Evolutionary conservation across 2,888 invertebrate genomes (phyloP).

Genomic region (Drosophila kuntzei): DNA sequence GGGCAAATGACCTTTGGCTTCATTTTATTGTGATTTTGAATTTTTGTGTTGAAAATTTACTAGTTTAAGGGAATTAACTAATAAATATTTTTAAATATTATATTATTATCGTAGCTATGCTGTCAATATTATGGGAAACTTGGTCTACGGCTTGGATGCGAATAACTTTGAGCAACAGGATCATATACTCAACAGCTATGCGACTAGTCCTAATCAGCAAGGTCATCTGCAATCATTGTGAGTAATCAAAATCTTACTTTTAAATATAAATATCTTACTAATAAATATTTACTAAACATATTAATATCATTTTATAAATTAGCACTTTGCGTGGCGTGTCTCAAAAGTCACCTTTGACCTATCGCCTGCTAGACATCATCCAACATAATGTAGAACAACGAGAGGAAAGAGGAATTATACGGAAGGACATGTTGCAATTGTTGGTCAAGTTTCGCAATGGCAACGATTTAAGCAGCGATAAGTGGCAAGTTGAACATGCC

Average conservation of each 20-base stretch:
- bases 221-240: conserved; percentile 68
- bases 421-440: conserved; percentile 86
- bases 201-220: conserved; percentile 37
- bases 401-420: conserved; percentile 83
- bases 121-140: conserved; percentile 86
- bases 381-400: conserved; percentile 84
- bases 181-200: conserved; percentile 73
- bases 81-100: neutral
- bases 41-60: neutral
- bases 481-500: conserved; percentile 77
- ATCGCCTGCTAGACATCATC: conserved; percentile 79
- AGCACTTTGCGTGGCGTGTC: conserved; percentile 74
- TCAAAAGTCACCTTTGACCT: conserved; percentile 71
- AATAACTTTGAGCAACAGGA: conserved; percentile 83
- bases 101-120: conserved; percentile 81
- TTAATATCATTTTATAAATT: neutral
- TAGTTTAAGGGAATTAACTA: neutral
- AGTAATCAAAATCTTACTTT: conserved; percentile 32
- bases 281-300: neutral
- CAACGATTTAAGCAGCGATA: conserved; percentile 71
- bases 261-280: neutral
- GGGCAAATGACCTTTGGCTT: no score
- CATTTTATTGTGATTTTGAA: no score
- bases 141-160: conserved; percentile 86
- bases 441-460: conserved; percentile 85